Evolutionary conservation across 2,113 vertebrate genomes (phyloP), one percentile per base, ranked within the genome.

Genomic region (Eudyptes chrysolophus): DNA sequence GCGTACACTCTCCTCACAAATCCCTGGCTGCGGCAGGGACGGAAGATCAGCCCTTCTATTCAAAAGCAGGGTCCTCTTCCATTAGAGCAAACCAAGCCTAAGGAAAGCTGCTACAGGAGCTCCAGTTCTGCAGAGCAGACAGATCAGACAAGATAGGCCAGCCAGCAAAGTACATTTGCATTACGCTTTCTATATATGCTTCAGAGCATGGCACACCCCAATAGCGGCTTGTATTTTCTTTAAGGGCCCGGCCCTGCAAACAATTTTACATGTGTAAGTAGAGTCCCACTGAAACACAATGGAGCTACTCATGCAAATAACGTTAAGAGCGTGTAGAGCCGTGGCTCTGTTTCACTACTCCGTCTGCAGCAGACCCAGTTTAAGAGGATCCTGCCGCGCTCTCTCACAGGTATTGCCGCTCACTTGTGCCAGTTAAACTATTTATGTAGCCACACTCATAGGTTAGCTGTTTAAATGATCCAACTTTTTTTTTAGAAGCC

Each of bases 301-400:
- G 91, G 89, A 92, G 89, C 91, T 87, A 93, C 96, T 96, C 96
- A 96, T 87, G 94, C 95, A 96, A 96, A 85, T 95, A 95, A 95
- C 42, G 46, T 34, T 80, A 82, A 85, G 81, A 96, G 84, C 3
- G 1, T 82, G 87, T 76, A 79, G 84, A 84, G 84, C 78, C 69
- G 72, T 76, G 78, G 77, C 90, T 95, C 92, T 25, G 17, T 87
- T 96, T 94, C 93, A 89, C 87, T 52, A 34, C 13, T 93, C 75
- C 93, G 80, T 89, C 82, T 61, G 75, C 84, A 79, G 74, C 89
- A 94, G 78, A 80, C 78, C 78, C 92, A 88, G 82, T 92, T 97
- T 87, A 65, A 91, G 96, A 93, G 90, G 62, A 95, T 87, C 84
- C 44, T 87, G 89, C 54, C 27, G 2, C 5, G 4, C 52, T 32